Evolutionary conservation across 92 coral and sea anemone genomes (phyloP).

Genomic region (Scolanthus callimorphus): DNA sequence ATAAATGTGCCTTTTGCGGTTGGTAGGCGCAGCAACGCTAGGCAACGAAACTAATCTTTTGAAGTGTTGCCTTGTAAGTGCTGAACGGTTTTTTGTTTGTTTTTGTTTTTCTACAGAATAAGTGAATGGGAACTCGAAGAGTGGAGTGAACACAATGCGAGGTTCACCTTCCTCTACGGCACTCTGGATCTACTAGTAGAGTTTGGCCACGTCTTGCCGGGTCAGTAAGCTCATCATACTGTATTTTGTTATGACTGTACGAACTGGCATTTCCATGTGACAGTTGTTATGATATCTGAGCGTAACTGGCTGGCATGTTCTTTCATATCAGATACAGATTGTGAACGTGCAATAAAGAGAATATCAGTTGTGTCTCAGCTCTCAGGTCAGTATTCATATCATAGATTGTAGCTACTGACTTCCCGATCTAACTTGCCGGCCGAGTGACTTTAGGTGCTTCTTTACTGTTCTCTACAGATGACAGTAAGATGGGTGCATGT

Average conservation of each 20-base stretch:
- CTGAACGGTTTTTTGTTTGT: no score
- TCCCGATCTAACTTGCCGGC: no score
- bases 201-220: not conserved
- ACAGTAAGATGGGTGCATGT: not conserved
- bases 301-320: no score
- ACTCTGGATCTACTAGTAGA: conserved; percentile 19
- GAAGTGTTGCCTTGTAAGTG: no score
- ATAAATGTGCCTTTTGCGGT: no score
- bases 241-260: not conserved
- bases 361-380: not conserved
- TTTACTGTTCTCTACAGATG: not conserved
- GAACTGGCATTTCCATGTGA: no score
- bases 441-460: no score
- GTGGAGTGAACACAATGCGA: conserved; percentile 22
- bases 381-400: conserved; percentile 1
- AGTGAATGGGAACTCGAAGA: conserved; percentile 36
- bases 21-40: no score
- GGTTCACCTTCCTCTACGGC: conserved; percentile 11
- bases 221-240: not conserved
- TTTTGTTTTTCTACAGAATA: no score
- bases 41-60: no score
- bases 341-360: not conserved
- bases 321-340: not conserved
- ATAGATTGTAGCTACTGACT: no score
- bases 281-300: no score